A percentile compares a stretch with the other conserved stretches of the same genome.
phyloP scores from a whole-genome alignment of 2,888 invertebrate species.

The Subacronicta megacephala region DNA sequence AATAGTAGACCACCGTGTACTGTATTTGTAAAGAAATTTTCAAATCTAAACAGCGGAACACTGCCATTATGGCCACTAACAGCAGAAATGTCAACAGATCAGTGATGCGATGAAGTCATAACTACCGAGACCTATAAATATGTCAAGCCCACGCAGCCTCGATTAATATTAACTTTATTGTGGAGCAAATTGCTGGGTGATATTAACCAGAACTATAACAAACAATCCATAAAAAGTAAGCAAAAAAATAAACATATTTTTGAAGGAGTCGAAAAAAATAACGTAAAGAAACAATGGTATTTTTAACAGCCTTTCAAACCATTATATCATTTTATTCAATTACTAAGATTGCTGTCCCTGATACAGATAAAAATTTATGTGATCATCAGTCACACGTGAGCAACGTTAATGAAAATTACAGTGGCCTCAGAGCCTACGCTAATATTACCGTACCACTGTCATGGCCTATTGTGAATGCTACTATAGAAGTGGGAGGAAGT shows the following conservation, averaged over 20 bases:
- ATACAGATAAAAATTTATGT: slow-evolving; percentile 62
- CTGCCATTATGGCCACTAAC: slow-evolving; percentile 56
- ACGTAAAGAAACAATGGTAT: slow-evolving; percentile 38
- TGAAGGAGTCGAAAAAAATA: background rate
- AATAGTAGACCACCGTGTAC: slow-evolving; percentile 1
- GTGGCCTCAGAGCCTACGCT: slow-evolving; percentile 75
- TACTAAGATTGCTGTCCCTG: slow-evolving; percentile 58
- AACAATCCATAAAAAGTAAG: slow-evolving; percentile 28
- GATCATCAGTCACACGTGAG: slow-evolving; percentile 63
- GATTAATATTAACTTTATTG: slow-evolving; percentile 71
- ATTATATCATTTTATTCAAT: slow-evolving; percentile 64
- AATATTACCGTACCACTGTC: slow-evolving; percentile 71
- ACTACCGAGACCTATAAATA: slow-evolving; percentile 80
- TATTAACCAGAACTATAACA: slow-evolving; percentile 23
- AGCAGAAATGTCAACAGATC: slow-evolving; percentile 68
- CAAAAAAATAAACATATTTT: background rate
- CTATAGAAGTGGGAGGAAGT: slow-evolving; percentile 44
- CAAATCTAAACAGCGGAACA: slow-evolving; percentile 49
- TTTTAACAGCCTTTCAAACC: slow-evolving; percentile 58
- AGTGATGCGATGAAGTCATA: slow-evolving; percentile 83
- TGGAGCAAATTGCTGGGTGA: slow-evolving; percentile 53
- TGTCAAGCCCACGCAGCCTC: slow-evolving; percentile 76
- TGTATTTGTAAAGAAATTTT: slow-evolving; percentile 45
- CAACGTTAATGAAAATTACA: slow-evolving; percentile 69
- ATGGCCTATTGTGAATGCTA: slow-evolving; percentile 64